These are phyloP conservation scores for Armadillidium nasatum DNA, from an alignment of 1,140 invertebrate genomes.

Conservation along the genomic window DNA sequence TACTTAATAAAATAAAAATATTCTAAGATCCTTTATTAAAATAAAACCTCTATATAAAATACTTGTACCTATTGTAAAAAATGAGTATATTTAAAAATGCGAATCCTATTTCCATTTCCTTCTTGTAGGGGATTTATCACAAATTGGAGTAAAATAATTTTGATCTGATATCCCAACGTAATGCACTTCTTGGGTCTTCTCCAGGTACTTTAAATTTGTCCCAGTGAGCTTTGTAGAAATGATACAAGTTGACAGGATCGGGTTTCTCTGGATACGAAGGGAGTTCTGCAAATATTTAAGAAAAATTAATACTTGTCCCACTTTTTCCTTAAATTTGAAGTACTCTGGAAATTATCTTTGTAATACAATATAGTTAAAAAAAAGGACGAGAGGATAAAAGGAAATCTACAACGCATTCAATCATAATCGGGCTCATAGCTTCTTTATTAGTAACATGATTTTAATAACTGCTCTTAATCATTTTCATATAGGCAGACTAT, in stretches of 20 bases:
- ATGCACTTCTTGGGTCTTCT: slow-evolving; percentile 37
- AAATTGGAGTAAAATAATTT: slow-evolving; percentile 38
- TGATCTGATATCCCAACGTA: slow-evolving; percentile 38
- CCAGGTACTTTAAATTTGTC: slow-evolving; percentile 38
- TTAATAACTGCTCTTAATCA: too few species aligned
- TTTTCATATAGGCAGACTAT: too few species aligned
- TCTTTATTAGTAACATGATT: too few species aligned
- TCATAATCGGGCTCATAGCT: too few species aligned
- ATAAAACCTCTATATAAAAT: neutral
- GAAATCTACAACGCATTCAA: too few species aligned
- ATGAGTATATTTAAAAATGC: neutral
- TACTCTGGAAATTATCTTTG: too few species aligned
- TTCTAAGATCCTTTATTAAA: neutral
- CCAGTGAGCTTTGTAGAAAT: slow-evolving; percentile 44
- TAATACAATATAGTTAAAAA: too few species aligned
- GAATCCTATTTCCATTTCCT: neutral
- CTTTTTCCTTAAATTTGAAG: too few species aligned
- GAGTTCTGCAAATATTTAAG: slow-evolving; percentile 1
- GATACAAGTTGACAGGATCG: slow-evolving; percentile 41
- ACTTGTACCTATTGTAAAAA: neutral
- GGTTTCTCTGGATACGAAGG: slow-evolving; percentile 33
- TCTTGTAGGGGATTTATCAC: too few species aligned
- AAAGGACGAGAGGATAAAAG: too few species aligned
- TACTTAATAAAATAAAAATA: neutral
- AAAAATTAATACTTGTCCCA: too few species aligned